Evolutionary conservation across 1,140 invertebrate species (phyloP), one percentile per base, ranked within the genome.

Genomic region (Aphidius ervi): DNA sequence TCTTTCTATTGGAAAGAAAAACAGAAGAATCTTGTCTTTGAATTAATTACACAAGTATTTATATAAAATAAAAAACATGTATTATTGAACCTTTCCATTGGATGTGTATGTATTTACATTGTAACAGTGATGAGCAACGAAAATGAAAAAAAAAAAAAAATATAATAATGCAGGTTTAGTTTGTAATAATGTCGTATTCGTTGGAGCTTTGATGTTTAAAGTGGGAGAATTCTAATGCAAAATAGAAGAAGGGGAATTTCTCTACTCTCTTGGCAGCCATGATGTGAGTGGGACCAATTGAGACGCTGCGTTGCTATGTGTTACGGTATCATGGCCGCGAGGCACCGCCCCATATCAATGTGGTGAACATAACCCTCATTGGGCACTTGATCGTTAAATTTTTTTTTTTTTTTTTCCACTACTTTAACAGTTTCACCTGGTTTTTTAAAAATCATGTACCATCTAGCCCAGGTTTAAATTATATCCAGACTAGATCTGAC

Each of bases 301-400:
- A 54, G 53, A 60, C 5, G 9, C 20, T n/a, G 55, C 56, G 23
- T 65, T 60, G 55, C n/a, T 50, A 62, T 57, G 71, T 74, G 71
- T 74, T 73, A 70, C 66, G 65, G 68, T 65, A 72, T 79, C 74
- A 80, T 80, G 78, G 77, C 77, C 67, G 77, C 77, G 65, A 54
- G 65, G 67, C 67, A 50, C 71, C 76, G 75, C 77, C 78, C 73
- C 64, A 59, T 67, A 66, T 68, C 70, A 68, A 68, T 65, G 62
- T 54, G 63, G 62, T 65, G 68, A 67, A 70, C 72, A 63, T 68
- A 50, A 68, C 66, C 71, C 70, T 73, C 69, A 78, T 78, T 79
- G 77, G 77, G 70, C 58, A 66, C 69, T 59, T 65, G 70, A 67
- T 65, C 72, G 68, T 79, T 78, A 77, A 75, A 74, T 31, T 31